Evolutionary conservation across 2,113 vertebrate species (phyloP).

Genomic region (Sinocyclocheilus rhinocerous): DNA sequence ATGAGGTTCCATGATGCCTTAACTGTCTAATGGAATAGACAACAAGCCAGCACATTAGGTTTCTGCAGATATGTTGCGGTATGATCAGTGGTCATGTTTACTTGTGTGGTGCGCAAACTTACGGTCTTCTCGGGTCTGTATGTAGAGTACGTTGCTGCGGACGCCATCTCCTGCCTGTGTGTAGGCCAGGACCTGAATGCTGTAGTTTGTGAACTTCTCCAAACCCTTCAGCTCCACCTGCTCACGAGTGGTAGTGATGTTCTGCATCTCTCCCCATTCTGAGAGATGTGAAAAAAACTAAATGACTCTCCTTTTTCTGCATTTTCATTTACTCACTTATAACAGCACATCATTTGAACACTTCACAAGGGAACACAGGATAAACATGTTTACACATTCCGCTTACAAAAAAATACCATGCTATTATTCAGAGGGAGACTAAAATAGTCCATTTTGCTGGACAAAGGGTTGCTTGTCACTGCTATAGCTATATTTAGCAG

Average conservation of each 20-base stretch:
- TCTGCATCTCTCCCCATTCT: slow-evolving; percentile 99
- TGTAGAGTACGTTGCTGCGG: slow-evolving; percentile 86
- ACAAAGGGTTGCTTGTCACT: slow-evolving; percentile 4
- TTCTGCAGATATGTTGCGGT: neutral
- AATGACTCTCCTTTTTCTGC: slow-evolving; percentile 6
- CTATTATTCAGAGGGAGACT: neutral
- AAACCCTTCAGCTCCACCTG: slow-evolving; percentile 92
- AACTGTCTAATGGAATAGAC: too few species aligned
- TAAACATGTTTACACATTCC: neutral
- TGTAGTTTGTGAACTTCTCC: slow-evolving; percentile 98
- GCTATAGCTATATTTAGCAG: slow-evolving; percentile 13
- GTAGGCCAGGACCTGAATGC: slow-evolving; percentile 95
- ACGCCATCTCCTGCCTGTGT: slow-evolving; percentile 91
- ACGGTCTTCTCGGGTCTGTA: slow-evolving; percentile 90
- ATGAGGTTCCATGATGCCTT: too few species aligned
- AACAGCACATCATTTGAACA: slow-evolving; percentile 15
- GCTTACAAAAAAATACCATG: slow-evolving; percentile 2
- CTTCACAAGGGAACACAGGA: slow-evolving; percentile 23
- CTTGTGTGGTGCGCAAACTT: slow-evolving; percentile 70
- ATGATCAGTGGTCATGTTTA: neutral
- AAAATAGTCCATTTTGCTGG: slow-evolving; percentile 6
- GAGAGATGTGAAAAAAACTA: neutral
- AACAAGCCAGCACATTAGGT: neutral
- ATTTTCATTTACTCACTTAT: neutral
- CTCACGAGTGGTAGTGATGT: slow-evolving; percentile 92